These are phyloP conservation scores for Myoxocephalus aenaeus DNA, from an alignment of 2,797 vertebrate genomes.

Conservation along the genomic window DNA sequence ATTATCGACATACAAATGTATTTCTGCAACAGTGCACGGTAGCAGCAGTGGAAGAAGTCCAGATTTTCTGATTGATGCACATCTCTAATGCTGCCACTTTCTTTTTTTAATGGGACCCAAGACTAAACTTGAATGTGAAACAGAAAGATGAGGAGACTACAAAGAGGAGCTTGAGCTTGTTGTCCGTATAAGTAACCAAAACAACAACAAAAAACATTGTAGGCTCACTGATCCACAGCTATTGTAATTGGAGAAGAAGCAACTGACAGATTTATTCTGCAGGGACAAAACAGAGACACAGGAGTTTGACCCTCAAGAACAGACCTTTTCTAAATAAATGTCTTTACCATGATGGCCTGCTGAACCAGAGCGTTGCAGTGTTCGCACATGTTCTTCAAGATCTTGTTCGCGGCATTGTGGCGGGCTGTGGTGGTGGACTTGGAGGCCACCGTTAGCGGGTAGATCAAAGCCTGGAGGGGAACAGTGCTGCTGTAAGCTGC, in stretches of 20 bases:
- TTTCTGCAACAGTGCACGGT: not conserved
- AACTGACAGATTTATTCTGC: not conserved
- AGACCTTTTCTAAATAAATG: not conserved
- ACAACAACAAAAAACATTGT: no score
- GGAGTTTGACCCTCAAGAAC: not conserved
- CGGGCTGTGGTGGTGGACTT: conserved; percentile 98
- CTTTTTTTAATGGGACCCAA: not conserved
- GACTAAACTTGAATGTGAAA: not conserved
- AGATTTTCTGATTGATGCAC: not conserved
- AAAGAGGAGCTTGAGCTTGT: not conserved
- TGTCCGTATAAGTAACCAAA: not conserved
- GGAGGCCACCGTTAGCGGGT: conserved; percentile 97
- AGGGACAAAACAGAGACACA: not conserved
- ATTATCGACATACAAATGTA: not conserved
- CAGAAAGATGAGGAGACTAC: not conserved
- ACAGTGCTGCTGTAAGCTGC: conserved; percentile 17
- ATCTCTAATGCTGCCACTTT: not conserved
- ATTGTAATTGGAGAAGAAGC: not conserved
- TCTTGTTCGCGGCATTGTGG: conserved; percentile 98
- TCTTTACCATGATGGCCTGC: conserved; percentile 97
- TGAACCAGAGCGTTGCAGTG: conserved; percentile 98
- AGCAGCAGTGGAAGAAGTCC: not conserved
- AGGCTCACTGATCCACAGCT: not conserved
- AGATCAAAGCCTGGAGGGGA: conserved; percentile 92
- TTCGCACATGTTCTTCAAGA: conserved; percentile 99